These are phyloP conservation scores for Fregata magnificens DNA, from an alignment of 2,113 vertebrate species.

Conservation along the genomic window DNA sequence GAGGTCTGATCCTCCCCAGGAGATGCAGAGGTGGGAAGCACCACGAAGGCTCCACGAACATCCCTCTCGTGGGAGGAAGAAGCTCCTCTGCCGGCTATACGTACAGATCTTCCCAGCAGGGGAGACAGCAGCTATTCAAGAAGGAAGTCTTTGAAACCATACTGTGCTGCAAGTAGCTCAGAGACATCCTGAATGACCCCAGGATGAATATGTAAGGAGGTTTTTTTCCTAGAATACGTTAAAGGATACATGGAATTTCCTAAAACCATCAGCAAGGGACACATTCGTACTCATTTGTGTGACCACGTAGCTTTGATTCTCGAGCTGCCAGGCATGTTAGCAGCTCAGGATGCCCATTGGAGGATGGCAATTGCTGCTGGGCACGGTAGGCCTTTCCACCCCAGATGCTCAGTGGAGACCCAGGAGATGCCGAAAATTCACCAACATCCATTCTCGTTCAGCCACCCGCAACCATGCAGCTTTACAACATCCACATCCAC, in stretches of 20 bases:
- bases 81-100: neutral
- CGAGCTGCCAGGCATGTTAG: fast-evolving
- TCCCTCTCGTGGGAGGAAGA: neutral
- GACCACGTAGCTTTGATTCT: neutral
- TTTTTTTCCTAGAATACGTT: neutral
- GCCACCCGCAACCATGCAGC: neutral
- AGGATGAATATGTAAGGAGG: neutral
- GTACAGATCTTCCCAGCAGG: neutral
- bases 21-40: neutral
- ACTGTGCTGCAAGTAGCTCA: neutral
- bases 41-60: neutral
- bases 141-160: slow-evolving; percentile 29
- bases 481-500: neutral
- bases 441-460: neutral
- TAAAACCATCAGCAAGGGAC: neutral
- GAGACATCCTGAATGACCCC: neutral
- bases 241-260: neutral
- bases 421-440: neutral
- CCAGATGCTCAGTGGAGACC: neutral
- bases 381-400: fast-evolving
- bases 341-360: neutral
- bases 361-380: neutral
- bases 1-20: neutral
- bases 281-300: neutral
- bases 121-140: neutral